Base-by-base conservation (phyloP, 2,888 invertebrate genomes). In the Ochropleura plecta region DNA sequence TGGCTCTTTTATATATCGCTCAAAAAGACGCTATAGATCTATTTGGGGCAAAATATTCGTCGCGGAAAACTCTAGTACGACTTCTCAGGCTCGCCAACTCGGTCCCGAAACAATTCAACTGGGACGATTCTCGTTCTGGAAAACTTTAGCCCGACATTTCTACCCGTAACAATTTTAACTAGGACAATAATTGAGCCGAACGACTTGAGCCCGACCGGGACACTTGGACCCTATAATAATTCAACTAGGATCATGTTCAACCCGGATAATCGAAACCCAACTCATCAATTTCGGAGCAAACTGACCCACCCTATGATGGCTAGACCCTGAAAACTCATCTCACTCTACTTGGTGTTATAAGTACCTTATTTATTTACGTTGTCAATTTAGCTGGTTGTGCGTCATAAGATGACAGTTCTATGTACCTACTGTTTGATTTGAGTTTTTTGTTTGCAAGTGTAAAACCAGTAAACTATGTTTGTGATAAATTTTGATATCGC, bases 351-450 rank as follows among this genome's bases (percentile, higher is more conserved):
- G 12, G 0, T 12, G n/a, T 62, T 44, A n/a, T n/a, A n/a, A n/a
- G n/a, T 62, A 44, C n/a, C 18, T 12, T 62, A 44, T 62, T 44
- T 62, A 44, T n/a, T 62, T 7, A 12, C 44, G 62, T 62, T 7
- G 62, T 44, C 44, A 12, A 62, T 44, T n/a, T 44, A 6, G 53
- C 53, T 70, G 44, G 3, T 71, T 7, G 44, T n/a, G 70, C 53
- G 44, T 71, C 30, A 62, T 44, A n/a, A n/a, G 62, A 44, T 62
- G 44, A n/a, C 16, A 30, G 30, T 14, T 14, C 16, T 14, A 30
- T 14, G 8, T 42, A 68, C 18, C 9, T 44, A 70, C 8, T 53
- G 30, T 69, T 69, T 53, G 14, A 30, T 53, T 20, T 30, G 0
- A 30, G 49, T 30, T 42, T 9, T 70, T 42, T 9, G 18, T 68